phyloP scores from a whole-genome alignment of 2,888 invertebrate genomes.

The Seira ritae region DNA sequence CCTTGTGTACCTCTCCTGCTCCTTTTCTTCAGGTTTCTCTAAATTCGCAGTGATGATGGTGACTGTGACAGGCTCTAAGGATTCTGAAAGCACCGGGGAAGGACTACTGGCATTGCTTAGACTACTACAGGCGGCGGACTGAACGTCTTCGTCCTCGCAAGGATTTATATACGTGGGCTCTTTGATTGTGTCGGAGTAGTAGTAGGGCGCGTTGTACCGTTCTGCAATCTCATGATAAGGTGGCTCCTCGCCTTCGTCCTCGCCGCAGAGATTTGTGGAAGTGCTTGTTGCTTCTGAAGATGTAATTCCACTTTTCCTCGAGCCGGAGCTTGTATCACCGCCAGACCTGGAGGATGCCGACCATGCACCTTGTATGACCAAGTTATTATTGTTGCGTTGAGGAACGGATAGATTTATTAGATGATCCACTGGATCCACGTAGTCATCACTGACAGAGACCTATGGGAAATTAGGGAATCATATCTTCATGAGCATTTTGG shows the following conservation, averaged over 20 bases:
- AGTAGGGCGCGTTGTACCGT: constrained; percentile 72
- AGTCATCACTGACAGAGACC: constrained; percentile 91
- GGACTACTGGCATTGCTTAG: constrained; percentile 55
- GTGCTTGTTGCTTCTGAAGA: constrained; percentile 42
- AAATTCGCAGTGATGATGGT: constrained; percentile 45
- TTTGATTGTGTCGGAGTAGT: constrained; percentile 73
- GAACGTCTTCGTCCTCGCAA: constrained; percentile 55
- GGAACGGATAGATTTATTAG: constrained; percentile 44
- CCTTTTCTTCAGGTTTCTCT: no score
- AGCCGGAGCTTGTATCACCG: constrained; percentile 52
- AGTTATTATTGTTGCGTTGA: constrained; percentile 35
- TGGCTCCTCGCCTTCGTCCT: constrained; percentile 50
- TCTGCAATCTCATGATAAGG: constrained; percentile 71
- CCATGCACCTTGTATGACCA: constrained; percentile 52
- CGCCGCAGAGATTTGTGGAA: constrained; percentile 29
- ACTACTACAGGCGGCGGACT: constrained; percentile 35
- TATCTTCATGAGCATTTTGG: not conserved
- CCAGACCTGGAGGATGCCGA: constrained; percentile 28
- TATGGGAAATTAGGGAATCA: constrained; percentile 77
- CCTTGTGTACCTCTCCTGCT: no score
- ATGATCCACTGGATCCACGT: constrained; percentile 87
- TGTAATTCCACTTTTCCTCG: constrained; percentile 40
- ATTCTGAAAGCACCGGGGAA: constrained; percentile 53
- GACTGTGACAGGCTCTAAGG: constrained; percentile 53
- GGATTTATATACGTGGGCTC: constrained; percentile 68